phyloP scores from a whole-genome alignment of 2,797 vertebrate genomes.

The Rhadinocentrus ornatus region DNA sequence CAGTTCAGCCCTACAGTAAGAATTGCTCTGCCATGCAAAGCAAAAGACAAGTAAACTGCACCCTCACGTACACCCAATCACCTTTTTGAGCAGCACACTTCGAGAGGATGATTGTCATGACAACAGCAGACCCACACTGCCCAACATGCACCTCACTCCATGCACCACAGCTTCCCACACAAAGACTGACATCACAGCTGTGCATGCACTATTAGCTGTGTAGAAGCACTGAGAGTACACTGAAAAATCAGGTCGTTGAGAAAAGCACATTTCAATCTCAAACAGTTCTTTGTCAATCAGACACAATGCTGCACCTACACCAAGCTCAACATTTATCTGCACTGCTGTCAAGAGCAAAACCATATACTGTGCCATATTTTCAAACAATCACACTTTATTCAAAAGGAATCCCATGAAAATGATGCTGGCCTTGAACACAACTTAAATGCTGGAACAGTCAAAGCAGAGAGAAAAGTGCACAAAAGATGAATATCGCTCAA shows the following conservation, averaged over 20 bases:
- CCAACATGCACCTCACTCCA: conserved; percentile 80
- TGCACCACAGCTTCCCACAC: conserved; percentile 77
- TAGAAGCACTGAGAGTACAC: conserved; percentile 48
- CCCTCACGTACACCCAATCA: conserved; percentile 40
- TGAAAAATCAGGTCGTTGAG: conserved; percentile 49
- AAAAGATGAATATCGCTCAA: conserved; percentile 19
- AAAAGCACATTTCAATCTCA: conserved; percentile 27
- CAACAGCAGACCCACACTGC: conserved; percentile 70
- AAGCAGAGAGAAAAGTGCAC: conserved; percentile 13
- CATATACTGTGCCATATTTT: not conserved
- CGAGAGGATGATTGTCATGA: conserved; percentile 74
- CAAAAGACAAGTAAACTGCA: conserved; percentile 55
- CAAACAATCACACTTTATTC: not conserved
- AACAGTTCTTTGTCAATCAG: conserved; percentile 9
- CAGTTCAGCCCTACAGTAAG: conserved; percentile 58
- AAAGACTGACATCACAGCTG: conserved; percentile 74
- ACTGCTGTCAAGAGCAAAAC: conserved; percentile 13
- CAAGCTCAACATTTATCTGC: conserved; percentile 19
- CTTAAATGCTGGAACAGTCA: conserved; percentile 20
- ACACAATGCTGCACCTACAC: conserved; percentile 27
- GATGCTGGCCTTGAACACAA: conserved; percentile 28
- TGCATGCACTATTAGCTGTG: conserved; percentile 73
- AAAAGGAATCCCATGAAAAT: conserved; percentile 12
- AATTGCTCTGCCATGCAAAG: conserved; percentile 79
- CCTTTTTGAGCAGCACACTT: conserved; percentile 51